Evolutionary conservation across 2,888 invertebrate genomes (phyloP).

Genomic region (Agonopterix alstromeriana): DNA sequence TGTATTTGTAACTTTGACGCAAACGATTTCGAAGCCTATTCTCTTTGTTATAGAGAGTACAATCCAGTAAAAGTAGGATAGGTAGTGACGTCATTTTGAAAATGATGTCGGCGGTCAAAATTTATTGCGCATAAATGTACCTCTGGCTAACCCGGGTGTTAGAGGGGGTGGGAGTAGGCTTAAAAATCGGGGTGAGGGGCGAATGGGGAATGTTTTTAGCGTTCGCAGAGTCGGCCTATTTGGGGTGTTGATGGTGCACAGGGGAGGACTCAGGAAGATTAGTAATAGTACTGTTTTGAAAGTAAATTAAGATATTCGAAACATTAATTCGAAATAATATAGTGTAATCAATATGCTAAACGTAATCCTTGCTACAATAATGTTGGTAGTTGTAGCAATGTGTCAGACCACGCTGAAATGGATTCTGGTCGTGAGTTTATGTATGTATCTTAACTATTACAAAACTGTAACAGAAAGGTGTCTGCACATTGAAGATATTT

Average conservation of each 20-base stretch:
- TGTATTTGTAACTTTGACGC: slow-evolving; percentile 23
- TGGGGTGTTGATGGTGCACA: slow-evolving; percentile 68
- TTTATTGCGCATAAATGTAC: slow-evolving; percentile 77
- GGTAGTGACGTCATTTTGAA: slow-evolving; percentile 54
- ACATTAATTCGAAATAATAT: no score
- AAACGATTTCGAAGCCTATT: slow-evolving; percentile 18
- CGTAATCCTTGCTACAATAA: no score
- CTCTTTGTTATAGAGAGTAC: no score
- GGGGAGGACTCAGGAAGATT: slow-evolving; percentile 31
- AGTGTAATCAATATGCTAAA: no score
- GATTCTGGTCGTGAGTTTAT: no score
- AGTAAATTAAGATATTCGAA: no score
- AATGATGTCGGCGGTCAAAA: slow-evolving; percentile 64
- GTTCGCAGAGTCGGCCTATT: slow-evolving; percentile 72
- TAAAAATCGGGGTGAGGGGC: slow-evolving; percentile 71
- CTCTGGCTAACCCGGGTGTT: slow-evolving; percentile 75
- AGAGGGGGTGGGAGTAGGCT: slow-evolving; percentile 70
- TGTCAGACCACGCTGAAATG: no score
- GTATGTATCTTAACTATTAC: no score
- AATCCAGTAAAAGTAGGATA: no score
- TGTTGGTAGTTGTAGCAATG: no score
- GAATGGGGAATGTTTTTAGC: slow-evolving; percentile 72
- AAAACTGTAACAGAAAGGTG: no score
- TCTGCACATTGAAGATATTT: no score
- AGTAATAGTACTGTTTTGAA: not conserved